Conservation (phyloP, 2,797 vertebrate genomes). For the Eurystomus glaucurus region DNA sequence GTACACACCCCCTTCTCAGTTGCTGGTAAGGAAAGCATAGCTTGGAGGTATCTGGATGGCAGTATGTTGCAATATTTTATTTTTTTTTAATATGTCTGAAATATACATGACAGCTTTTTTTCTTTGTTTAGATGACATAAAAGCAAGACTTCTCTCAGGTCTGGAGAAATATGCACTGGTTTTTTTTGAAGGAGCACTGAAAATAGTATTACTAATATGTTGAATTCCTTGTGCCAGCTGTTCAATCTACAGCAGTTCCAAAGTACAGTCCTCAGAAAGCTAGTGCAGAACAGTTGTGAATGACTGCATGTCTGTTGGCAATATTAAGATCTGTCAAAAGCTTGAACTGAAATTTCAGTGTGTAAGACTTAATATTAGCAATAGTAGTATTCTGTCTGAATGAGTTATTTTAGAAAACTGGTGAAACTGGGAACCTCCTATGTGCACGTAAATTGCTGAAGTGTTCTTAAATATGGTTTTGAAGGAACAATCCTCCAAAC, state of each 20-base stretch:
- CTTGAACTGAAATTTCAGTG: conserved; percentile 5
- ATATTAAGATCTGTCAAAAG: neutral
- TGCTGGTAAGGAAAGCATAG: neutral
- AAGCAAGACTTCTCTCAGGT: neutral
- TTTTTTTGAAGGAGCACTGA: neutral
- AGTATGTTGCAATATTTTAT: neutral
- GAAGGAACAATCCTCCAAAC: neutral
- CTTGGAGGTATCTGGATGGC: neutral
- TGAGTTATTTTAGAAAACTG: neutral
- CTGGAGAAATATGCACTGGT: neutral
- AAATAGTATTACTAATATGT: neutral
- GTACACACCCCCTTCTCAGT: neutral
- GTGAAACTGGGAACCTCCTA: neutral
- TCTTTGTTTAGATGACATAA: neutral
- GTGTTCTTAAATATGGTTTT: conserved; percentile 27
- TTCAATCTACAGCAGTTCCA: neutral
- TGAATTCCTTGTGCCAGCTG: neutral
- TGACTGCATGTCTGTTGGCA: neutral
- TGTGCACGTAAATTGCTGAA: neutral
- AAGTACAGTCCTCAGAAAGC: neutral
- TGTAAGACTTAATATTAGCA: neutral
- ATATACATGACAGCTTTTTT: neutral
- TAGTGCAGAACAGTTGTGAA: neutral
- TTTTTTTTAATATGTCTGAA: neutral
- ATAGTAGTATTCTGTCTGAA: neutral